These are phyloP conservation scores for Cuniculus paca DNA, from an alignment of 2,797 vertebrate species.

Conservation along the genomic window DNA sequence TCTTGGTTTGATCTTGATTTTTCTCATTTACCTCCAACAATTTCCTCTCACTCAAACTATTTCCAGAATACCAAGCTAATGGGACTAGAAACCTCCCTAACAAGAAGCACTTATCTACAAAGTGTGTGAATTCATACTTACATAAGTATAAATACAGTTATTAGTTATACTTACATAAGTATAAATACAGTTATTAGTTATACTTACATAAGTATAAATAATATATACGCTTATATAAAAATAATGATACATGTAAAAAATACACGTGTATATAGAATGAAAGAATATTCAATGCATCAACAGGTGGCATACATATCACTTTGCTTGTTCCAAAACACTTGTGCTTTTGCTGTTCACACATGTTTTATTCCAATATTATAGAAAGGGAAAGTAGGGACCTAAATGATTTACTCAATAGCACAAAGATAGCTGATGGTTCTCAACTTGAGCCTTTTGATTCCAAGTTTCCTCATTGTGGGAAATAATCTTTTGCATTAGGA, in stretches of 20 bases:
- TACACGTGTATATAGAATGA: not conserved
- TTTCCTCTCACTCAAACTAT: not conserved
- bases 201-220: not conserved
- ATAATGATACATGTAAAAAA: not conserved
- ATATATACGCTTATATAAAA: not conserved
- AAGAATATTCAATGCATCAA: not conserved
- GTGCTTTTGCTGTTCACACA: not conserved
- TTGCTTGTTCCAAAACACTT: conserved; percentile 4
- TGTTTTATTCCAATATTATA: not conserved
- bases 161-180: not conserved
- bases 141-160: not conserved
- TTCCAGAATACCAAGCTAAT: not conserved
- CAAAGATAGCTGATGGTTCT: not conserved
- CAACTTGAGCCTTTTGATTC: not conserved
- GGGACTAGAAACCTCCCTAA: not conserved
- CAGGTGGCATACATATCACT: not conserved
- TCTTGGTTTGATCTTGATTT: not conserved
- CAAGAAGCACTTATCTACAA: not conserved
- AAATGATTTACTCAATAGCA: not conserved
- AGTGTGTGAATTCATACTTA: not conserved
- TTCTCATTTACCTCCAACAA: conserved; percentile 16
- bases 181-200: not conserved
- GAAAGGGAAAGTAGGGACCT: not conserved
- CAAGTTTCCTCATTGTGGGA: not conserved
- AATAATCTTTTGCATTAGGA: conserved; percentile 1